Evolutionary conservation across 2,797 vertebrate species (phyloP).

Genomic region (Trematomus bernacchii): DNA sequence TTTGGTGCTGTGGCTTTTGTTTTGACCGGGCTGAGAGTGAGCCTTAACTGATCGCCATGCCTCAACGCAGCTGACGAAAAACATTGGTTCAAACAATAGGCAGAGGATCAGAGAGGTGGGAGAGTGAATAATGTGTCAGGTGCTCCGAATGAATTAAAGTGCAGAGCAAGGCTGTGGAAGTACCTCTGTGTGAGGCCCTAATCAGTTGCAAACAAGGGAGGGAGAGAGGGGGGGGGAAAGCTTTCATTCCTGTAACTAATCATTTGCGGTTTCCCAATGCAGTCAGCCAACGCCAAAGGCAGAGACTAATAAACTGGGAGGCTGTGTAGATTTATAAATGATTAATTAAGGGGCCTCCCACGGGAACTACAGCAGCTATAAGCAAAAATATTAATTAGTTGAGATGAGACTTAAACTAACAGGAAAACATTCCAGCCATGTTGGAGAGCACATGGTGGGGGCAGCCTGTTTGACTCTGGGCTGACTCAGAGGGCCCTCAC

Average conservation of each 20-base stretch:
- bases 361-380: slow-evolving; percentile 86
- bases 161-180: slow-evolving; percentile 78
- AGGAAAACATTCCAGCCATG: slow-evolving; percentile 85
- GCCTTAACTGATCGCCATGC: slow-evolving; percentile 72
- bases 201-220: slow-evolving; percentile 85
- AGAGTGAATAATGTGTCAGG: slow-evolving; percentile 83
- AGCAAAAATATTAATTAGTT: slow-evolving; percentile 91
- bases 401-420: slow-evolving; percentile 90
- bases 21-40: slow-evolving; percentile 66
- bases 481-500: slow-evolving; percentile 77
- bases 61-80: slow-evolving; percentile 65
- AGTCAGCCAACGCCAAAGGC: slow-evolving; percentile 87
- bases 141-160: slow-evolving; percentile 84
- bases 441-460: slow-evolving; percentile 75
- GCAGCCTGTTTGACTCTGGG: slow-evolving; percentile 72
- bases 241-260: slow-evolving; percentile 90
- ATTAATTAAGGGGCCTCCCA: slow-evolving; percentile 89
- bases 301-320: slow-evolving; percentile 90
- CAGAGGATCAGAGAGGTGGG: slow-evolving; percentile 78
- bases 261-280: slow-evolving; percentile 89
- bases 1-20: slow-evolving; percentile 72
- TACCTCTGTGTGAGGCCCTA: slow-evolving; percentile 86
- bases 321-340: slow-evolving; percentile 91
- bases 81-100: slow-evolving; percentile 75
- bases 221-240: slow-evolving; percentile 56